Base-by-base conservation (phyloP, 2,113 vertebrate species). In the Sinocyclocheilus grahami region DNA sequence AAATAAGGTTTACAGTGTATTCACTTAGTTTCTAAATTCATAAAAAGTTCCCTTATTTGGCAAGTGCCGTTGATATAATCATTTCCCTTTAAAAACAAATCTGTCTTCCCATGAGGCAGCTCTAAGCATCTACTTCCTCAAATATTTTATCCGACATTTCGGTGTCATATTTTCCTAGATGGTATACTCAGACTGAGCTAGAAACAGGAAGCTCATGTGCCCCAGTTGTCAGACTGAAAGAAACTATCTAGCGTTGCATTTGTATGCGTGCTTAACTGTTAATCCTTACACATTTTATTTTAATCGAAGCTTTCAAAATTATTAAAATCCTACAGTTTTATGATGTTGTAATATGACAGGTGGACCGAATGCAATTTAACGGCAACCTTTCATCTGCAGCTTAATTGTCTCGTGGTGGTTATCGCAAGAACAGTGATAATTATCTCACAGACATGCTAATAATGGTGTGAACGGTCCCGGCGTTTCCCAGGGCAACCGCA, bases 401-500 rank as follows among this genome's bases (percentile, higher is more conserved):
- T 76, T 48, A 65, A 81, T 81, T 39, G 55, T 60, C 27, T 48
- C 14, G 14, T 33, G 62, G 14, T 33, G 62, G 62, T 83, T 72
- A 53, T 71, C 65, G 27, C 46, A 48, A 53, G 65, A n/a, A 16
- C 55, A 67, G 11, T n/a, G 42, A 53, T 83, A 37, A 55, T 71
- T 71, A 83, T 69, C 81, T 69, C 67, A 53, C 81, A 55, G 81
- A 69, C 86, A 20, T 65, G 63, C 69, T 72, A 58, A 48, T 84
- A 42, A 84, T 11, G 18, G 7, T n/a, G 63, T 27, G 58, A 42
- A 65, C 72, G 24, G 77, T 20, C 60, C 18, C 58, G 13, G 60
- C 78, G 86, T 90, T 86, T 86, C 87, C 65, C 63, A 20, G 85
- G 85, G 85, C 71, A 88, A 89, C 85, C 82, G 22, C 27, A 39